Evolutionary conservation across 2,113 vertebrate species (phyloP).

Genomic region (Cyprinodon tularosa): DNA sequence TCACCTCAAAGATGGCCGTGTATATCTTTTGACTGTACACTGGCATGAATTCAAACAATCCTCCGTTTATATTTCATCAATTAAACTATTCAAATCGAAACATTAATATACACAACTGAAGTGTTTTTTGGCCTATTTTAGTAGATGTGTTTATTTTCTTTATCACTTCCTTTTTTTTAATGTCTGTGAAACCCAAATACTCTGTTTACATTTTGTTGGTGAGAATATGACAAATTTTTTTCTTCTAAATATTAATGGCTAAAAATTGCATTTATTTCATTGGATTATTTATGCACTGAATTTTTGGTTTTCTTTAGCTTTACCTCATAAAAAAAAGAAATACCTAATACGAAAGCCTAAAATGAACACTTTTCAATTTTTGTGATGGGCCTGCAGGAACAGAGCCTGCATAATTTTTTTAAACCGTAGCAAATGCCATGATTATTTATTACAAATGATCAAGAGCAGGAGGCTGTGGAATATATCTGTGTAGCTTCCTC

Average conservation of each 20-base stretch:
- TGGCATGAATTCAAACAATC: constrained; percentile 26
- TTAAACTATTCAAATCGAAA: not conserved
- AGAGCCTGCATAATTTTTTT: not conserved
- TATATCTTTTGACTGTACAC: constrained; percentile 22
- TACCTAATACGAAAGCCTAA: not conserved
- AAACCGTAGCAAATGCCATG: not conserved
- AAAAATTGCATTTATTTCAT: not conserved
- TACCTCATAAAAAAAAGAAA: not conserved
- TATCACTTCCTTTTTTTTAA: not conserved
- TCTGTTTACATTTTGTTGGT: too few relatives aligned
- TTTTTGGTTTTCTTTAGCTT: not conserved
- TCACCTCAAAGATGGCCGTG: constrained; percentile 48
- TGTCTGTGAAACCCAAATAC: not conserved
- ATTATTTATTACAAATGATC: not conserved
- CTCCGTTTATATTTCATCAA: not conserved
- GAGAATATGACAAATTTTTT: too few relatives aligned
- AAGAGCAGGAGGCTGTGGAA: not conserved
- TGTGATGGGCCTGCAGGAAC: not conserved
- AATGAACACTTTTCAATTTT: too few relatives aligned
- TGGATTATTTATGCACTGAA: not conserved
- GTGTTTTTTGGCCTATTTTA: too few relatives aligned
- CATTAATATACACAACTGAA: not conserved
- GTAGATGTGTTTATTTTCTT: not conserved
- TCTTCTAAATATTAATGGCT: not conserved
- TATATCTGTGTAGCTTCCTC: too few relatives aligned